Conservation (phyloP, 2,113 vertebrate species). For the Alaudala cheleensis region DNA sequence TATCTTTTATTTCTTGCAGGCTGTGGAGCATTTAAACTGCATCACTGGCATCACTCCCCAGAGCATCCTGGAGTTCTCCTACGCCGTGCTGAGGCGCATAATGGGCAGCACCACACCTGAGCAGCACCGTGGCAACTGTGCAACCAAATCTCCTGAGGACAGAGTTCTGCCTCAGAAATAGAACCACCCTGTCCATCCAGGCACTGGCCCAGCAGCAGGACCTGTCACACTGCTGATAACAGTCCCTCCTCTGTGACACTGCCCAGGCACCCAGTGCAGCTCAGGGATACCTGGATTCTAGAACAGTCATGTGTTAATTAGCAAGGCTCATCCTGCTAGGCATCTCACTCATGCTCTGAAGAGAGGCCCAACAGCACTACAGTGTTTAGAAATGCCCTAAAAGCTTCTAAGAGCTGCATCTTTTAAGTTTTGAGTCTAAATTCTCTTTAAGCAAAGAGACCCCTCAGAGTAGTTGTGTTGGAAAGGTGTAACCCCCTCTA, state of each 20-base stretch:
- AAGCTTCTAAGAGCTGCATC: background rate
- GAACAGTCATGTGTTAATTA: rapidly evolving
- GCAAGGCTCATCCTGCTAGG: background rate
- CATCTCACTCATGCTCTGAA: rapidly evolving
- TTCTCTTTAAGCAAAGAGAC: background rate
- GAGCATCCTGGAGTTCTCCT: slow-evolving; percentile 84
- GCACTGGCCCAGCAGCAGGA: rapidly evolving
- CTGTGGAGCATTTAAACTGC: slow-evolving; percentile 80
- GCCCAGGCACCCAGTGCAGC: background rate
- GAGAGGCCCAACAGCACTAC: background rate
- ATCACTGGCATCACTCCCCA: slow-evolving; percentile 86
- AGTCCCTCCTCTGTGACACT: no score
- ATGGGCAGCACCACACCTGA: background rate
- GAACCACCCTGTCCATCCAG: rapidly evolving
- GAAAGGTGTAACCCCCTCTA: background rate
- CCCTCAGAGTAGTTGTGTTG: background rate
- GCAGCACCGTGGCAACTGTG: background rate
- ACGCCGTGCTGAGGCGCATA: slow-evolving; percentile 76
- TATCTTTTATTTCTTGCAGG: slow-evolving; percentile 60
- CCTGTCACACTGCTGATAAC: rapidly evolving
- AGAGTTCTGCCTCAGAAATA: background rate
- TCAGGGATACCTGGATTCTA: background rate
- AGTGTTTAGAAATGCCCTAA: background rate
- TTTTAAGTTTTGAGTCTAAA: background rate
- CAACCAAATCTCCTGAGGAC: no score